These are phyloP conservation scores for Monochamus alternatus DNA, from an alignment of 2,888 invertebrate species.

Conservation along the genomic window DNA sequence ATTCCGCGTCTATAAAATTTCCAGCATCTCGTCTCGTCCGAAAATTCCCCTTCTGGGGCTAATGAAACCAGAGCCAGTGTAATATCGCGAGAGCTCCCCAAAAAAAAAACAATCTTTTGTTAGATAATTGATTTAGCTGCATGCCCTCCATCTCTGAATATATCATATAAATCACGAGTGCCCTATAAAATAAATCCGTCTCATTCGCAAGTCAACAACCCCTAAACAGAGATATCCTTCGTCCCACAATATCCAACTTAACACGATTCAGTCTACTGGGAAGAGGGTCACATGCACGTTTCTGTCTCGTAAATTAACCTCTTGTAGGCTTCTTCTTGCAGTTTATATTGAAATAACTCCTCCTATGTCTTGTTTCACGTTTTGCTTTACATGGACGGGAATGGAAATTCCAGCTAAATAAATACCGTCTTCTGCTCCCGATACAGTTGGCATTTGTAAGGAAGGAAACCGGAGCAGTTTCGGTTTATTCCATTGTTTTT, in stretches of 20 bases:
- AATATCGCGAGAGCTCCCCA: background rate
- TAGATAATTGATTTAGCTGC: slow-evolving; percentile 9
- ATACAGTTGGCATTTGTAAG: slow-evolving; percentile 6
- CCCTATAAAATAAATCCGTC: slow-evolving; percentile 15
- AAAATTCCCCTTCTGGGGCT: background rate
- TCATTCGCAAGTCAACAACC: slow-evolving; percentile 11
- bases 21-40: background rate
- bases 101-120: background rate
- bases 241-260: slow-evolving; percentile 23
- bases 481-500: background rate
- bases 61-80: background rate
- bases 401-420: slow-evolving; percentile 18
- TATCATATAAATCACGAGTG: slow-evolving; percentile 14
- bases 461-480: background rate
- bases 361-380: slow-evolving; percentile 46
- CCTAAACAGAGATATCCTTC: slow-evolving; percentile 22
- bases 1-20: background rate
- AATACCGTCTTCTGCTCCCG: slow-evolving; percentile 2
- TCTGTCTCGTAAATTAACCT: slow-evolving; percentile 32
- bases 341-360: slow-evolving; percentile 44
- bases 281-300: slow-evolving; percentile 28
- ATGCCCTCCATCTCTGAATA: background rate
- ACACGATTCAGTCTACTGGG: slow-evolving; percentile 16
- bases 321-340: slow-evolving; percentile 35
- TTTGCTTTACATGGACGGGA: slow-evolving; percentile 23